These are phyloP conservation scores for Oreochromis niloticus DNA, from an alignment of 2,113 vertebrate species.

Conservation along the genomic window DNA sequence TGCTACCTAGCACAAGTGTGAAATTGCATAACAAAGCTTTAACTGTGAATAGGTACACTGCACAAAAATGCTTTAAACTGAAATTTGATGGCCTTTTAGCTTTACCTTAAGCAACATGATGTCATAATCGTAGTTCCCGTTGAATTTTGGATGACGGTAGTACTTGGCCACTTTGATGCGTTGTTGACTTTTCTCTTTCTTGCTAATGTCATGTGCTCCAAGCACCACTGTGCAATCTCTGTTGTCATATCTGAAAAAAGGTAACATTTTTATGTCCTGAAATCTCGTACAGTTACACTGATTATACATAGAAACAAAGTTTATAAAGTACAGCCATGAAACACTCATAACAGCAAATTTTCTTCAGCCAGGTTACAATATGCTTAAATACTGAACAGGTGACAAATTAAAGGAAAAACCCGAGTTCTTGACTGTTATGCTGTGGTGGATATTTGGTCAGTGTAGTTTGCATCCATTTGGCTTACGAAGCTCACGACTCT, in stretches of 20 bases:
- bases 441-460: background rate
- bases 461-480: background rate
- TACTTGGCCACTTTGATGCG: conserved; percentile 19
- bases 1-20: background rate
- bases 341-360: background rate
- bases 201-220: conserved; percentile 54
- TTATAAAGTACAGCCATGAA: background rate
- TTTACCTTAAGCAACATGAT: conserved; percentile 64
- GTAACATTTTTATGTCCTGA: background rate
- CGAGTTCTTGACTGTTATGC: background rate
- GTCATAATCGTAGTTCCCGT: background rate
- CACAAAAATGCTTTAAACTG: background rate
- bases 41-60: background rate
- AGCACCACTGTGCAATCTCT: conserved; percentile 43
- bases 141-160: conserved; percentile 9
- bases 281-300: background rate
- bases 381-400: background rate
- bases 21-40: background rate
- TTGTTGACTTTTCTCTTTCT: conserved; percentile 55
- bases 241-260: background rate
- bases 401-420: background rate
- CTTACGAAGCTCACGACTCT: background rate
- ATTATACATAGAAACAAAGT: background rate
- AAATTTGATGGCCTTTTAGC: background rate
- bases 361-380: background rate